Percentiles rank a stretch among this genome's conserved stretches.
These are phyloP conservation scores for Orthonychiurus folsomi DNA, from an alignment of 2,888 invertebrate species.

Conservation along the genomic window DNA sequence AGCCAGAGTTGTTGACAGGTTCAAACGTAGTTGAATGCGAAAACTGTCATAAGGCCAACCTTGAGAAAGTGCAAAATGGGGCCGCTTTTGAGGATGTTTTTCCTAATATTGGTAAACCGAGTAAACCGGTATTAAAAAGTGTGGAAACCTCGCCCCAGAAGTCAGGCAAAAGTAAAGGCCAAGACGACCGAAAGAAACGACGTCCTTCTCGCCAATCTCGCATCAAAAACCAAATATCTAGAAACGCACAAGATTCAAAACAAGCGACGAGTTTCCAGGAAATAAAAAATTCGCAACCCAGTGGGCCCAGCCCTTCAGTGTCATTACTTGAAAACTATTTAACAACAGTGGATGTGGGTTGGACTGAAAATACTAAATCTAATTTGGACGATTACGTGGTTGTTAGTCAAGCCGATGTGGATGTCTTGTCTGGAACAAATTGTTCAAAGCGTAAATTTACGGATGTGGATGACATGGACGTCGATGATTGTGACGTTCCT, in stretches of 20 bases:
- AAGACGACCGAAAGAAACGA: slow-evolving; percentile 12
- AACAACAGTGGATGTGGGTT: slow-evolving; percentile 5
- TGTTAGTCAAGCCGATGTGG: slow-evolving; percentile 5
- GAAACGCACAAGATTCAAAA: neutral
- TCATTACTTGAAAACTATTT: slow-evolving; percentile 24
- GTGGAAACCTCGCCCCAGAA: slow-evolving; percentile 17
- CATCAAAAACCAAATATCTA: neutral
- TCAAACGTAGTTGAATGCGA: slow-evolving; percentile 90
- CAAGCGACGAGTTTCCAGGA: neutral
- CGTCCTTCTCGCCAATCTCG: slow-evolving; percentile 10
- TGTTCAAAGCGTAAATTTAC: slow-evolving; percentile 4
- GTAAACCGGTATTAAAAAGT: neutral
- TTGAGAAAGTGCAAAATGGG: slow-evolving; percentile 46
- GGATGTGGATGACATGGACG: slow-evolving; percentile 1
- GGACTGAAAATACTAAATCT: slow-evolving; percentile 19
- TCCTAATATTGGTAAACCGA: slow-evolving; percentile 16
- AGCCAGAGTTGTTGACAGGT: slow-evolving; percentile 78
- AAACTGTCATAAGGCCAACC: slow-evolving; percentile 52
- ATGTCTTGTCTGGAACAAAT: too few relatives aligned
- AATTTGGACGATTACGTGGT: slow-evolving; percentile 25
- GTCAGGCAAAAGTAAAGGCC: slow-evolving; percentile 22
- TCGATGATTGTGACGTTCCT: neutral
- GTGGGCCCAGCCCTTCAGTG: slow-evolving; percentile 8
- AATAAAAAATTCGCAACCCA: neutral
- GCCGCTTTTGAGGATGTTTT: slow-evolving; percentile 55